These are phyloP conservation scores for Cyphomyrmex costatus DNA, from an alignment of 1,140 invertebrate species.

Conservation along the genomic window DNA sequence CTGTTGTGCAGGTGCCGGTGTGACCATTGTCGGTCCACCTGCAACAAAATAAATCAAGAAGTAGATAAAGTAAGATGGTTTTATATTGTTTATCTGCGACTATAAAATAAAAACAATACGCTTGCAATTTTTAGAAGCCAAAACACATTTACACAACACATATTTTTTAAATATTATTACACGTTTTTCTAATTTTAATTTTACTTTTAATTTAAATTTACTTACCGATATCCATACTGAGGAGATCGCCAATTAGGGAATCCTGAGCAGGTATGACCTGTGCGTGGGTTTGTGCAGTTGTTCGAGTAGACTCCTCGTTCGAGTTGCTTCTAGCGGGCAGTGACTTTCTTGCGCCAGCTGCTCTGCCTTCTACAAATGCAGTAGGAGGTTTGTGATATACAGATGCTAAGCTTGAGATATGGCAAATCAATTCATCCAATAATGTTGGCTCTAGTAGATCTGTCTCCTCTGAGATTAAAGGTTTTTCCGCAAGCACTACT, in stretches of 20 bases:
- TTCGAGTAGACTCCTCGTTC: slow-evolving; percentile 85
- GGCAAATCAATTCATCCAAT: slow-evolving; percentile 99
- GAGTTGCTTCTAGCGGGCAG: slow-evolving; percentile 88
- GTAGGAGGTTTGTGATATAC: slow-evolving; percentile 99
- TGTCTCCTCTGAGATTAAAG: slow-evolving; percentile 99
- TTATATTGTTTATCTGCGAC: not conserved
- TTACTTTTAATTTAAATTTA: slow-evolving; percentile 77
- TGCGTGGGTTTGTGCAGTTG: slow-evolving; percentile 79
- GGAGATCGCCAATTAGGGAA: slow-evolving; percentile 97
- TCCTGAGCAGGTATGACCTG: slow-evolving; percentile 93
- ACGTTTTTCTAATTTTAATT: not conserved
- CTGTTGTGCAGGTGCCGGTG: slow-evolving; percentile 85
- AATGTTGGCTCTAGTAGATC: slow-evolving; percentile 99
- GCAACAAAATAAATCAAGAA: slow-evolving; percentile 31
- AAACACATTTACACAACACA: not conserved
- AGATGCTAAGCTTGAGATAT: slow-evolving; percentile 99
- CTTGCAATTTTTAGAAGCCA: not conserved
- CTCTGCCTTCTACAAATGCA: slow-evolving; percentile 98
- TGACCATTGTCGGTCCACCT: slow-evolving; percentile 86
- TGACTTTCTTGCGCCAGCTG: slow-evolving; percentile 90
- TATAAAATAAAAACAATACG: not conserved
- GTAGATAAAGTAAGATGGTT: not conserved
- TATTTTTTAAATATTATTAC: slow-evolving; percentile 7
- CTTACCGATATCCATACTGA: slow-evolving; percentile 97
- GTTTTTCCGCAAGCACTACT: slow-evolving; percentile 99